Base-by-base conservation (phyloP, 2,797 vertebrate species). In the Austrolebias charrua region DNA sequence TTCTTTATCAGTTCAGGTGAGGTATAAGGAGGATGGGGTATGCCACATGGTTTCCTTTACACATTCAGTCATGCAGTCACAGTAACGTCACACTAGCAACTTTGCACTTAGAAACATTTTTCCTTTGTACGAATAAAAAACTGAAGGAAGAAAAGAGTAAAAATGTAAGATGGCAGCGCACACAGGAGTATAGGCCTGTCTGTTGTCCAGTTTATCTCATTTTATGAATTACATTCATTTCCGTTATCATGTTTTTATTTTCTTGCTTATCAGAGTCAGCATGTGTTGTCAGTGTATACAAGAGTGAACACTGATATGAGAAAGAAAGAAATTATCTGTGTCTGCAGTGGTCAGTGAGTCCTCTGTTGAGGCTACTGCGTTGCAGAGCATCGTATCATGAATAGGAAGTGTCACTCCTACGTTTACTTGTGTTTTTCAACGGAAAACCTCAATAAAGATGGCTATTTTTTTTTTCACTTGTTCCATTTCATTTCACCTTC, bases 401-500 rank as follows among this genome's bases (percentile, higher is more conserved):
- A 88, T 80, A 69, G 83, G 80, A 81, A 71, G 72, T 76, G 75
- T 78, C 46, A 63, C 67, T 77, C 75, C 83, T 86, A 87, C 91
- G 80, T 90, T 88, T 89, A 84, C 75, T 68, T 1, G 60, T 91
- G 84, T 90, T 92, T 85, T 88, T 89, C 73, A 91, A 91, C 87
- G 90, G 89, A 90, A 91, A 90, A 82, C 75, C 81, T 86, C 84
- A 91, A 93, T 92, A 93, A 93, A 91, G 90, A 88, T 79, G 81
- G 82, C 82, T 88, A 86, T 90, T 79, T 80, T 24, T 79, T 80
- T 24, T 89, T 91, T 85, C 78, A 83, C 85, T 85, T 89, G 82
- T 89, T 90, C 82, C 88, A 86, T 88, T 84, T 86, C 88, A 82
- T 85, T 86, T 81, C 75, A 75, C 82, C 79, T 55, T 79, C 73